Percentiles rank a stretch among this genome's conserved stretches.
Evolutionary conservation across 2,113 vertebrate species (phyloP).

Genomic region (Diadophis punctatus): DNA sequence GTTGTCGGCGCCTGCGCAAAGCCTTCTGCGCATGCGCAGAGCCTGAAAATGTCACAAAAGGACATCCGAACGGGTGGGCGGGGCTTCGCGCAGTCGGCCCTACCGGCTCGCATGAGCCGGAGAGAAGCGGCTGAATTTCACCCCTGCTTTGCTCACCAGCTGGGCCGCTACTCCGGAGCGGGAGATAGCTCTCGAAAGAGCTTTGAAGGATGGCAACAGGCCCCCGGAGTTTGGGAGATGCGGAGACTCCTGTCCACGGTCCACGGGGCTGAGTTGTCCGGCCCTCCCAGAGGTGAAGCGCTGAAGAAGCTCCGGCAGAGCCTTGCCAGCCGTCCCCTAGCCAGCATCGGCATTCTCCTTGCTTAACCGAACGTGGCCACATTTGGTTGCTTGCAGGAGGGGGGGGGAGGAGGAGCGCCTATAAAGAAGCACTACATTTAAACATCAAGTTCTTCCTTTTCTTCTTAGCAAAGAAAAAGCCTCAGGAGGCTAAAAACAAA

Average conservation of each 20-base stretch:
- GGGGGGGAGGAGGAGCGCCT: neutral
- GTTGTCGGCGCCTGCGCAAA: no score
- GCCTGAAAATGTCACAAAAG: no score
- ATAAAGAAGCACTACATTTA: neutral
- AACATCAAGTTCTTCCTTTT: neutral
- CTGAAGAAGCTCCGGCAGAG: neutral
- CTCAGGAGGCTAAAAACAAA: conserved; percentile 73
- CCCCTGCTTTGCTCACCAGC: neutral
- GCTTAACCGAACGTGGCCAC: neutral
- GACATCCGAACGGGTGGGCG: no score
- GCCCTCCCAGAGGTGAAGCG: neutral
- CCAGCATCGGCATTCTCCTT: neutral
- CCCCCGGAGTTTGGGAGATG: neutral
- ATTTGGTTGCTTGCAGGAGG: neutral
- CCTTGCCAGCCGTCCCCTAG: neutral
- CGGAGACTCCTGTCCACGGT: neutral
- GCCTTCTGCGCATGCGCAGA: no score
- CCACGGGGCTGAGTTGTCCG: neutral
- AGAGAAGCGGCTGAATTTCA: no score
- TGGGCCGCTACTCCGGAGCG: neutral
- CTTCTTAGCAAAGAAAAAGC: conserved; percentile 74
- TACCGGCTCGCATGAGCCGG: no score
- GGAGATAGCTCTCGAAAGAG: neutral
- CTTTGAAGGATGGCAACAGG: neutral
- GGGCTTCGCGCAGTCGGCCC: no score